Base-by-base conservation (phyloP, 1,140 invertebrate genomes). In the Plectrocnemia conspersa region DNA sequence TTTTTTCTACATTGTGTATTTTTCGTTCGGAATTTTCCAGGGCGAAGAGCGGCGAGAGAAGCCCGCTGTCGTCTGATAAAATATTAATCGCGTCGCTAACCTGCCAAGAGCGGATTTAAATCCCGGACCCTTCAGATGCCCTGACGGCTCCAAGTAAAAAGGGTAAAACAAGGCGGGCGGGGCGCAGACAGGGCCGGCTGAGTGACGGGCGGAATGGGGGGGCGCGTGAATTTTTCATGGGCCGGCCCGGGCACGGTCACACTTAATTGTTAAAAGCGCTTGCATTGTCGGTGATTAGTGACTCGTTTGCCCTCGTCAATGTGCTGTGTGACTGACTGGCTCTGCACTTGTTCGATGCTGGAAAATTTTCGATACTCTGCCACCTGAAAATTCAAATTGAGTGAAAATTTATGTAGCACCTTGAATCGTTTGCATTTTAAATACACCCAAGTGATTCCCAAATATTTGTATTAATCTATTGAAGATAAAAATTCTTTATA, bases 61-160 rank as follows among this genome's bases (percentile, higher is more conserved):
- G 27, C 52, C 42, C 52, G 32, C 50, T 58, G 45, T 53, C 56
- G 35, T 24, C 36, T 19, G 46, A 59, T 59, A 48, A 52, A 59
- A 59, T 59, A 59, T 59, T 55, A 55, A 55, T 29, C 25, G 46
- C 40, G 47, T 45, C 56, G 44, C 44, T 52, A 45, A 35, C 36
- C 57, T 35, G 44, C 16, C 35, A 41, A 41, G 22, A 23, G 19
- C 16, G 47, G 47, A 36, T 44, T 27, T 52, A 24, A 52, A 52
- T 15, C 50, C 50, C 21, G 24, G 25, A 42, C 33, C 40, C 52
- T 25, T 47, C 47, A 47, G 49, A 52, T 40, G 13, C 38, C 46
- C 44, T 47, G 25, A 35, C 44, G 13, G 32, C n/a, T 21, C 22
- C 29, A 49, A 54, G 56, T 53, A 58, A 58, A 58, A 58, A 54